These are phyloP conservation scores for Anastrepha obliqua DNA, from an alignment of 1,140 invertebrate genomes.

Conservation along the genomic window DNA sequence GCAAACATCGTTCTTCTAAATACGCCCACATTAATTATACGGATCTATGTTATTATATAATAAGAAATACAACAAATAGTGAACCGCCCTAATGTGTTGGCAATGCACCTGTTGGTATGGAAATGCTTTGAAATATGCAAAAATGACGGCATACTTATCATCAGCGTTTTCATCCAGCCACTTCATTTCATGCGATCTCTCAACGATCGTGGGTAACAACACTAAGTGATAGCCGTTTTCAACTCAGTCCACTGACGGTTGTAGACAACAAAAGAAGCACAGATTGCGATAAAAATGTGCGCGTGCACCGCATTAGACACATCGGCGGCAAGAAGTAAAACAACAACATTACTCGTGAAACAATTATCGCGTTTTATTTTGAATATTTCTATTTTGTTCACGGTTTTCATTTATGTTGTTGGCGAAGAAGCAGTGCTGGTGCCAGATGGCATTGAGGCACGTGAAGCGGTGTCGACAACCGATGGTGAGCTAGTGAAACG, in stretches of 20 bases:
- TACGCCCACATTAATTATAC: too few species aligned
- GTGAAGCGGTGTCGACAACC: not conserved
- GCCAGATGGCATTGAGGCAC: not conserved
- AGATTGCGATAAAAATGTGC: not conserved
- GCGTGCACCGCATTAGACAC: not conserved
- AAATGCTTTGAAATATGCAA: too few species aligned
- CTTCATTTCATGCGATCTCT: not conserved
- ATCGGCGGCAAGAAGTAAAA: not conserved
- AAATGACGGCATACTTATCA: too few species aligned
- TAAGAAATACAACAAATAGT: too few species aligned
- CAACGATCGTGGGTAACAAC: not conserved
- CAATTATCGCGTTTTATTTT: not conserved
- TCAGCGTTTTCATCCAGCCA: too few species aligned
- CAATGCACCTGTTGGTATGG: too few species aligned
- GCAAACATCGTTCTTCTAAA: too few species aligned
- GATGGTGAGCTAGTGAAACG: not conserved
- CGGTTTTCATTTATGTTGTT: not conserved
- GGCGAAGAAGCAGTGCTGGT: not conserved
- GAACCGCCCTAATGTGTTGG: too few species aligned
- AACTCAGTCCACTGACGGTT: not conserved
- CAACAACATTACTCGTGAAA: not conserved
- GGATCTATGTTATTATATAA: too few species aligned
- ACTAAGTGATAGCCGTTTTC: not conserved
- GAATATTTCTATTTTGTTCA: not conserved
- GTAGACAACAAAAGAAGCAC: not conserved